phyloP scores from a whole-genome alignment of 2,888 invertebrate species.

The Gastrophysa polygoni region DNA sequence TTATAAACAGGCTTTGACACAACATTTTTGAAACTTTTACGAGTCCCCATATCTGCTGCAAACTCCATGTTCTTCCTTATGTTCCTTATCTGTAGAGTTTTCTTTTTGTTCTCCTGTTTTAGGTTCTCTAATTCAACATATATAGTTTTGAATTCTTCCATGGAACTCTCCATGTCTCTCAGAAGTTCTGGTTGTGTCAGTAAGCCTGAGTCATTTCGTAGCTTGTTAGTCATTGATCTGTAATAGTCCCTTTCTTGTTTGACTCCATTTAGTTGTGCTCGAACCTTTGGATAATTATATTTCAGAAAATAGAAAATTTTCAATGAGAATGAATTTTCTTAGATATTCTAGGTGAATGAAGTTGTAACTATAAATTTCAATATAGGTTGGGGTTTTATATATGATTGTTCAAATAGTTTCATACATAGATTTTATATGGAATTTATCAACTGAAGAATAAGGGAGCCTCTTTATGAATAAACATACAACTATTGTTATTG shows the following conservation, averaged over 20 bases:
- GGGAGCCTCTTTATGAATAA: too few relatives aligned
- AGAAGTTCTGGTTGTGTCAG: slow-evolving; percentile 60
- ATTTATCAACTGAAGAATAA: too few relatives aligned
- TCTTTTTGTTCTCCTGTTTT: slow-evolving; percentile 35
- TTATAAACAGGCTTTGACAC: background rate
- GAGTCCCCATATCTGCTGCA: slow-evolving; percentile 9
- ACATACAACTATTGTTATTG: too few relatives aligned
- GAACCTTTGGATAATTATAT: slow-evolving; percentile 36
- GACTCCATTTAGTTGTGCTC: slow-evolving; percentile 54
- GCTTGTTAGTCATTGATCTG: slow-evolving; percentile 54
- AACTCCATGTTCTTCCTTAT: slow-evolving; percentile 28
- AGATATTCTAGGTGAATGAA: too few relatives aligned
- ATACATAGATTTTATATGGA: too few relatives aligned
- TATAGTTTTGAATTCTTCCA: slow-evolving; percentile 49
- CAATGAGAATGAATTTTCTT: too few relatives aligned
- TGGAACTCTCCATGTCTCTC: slow-evolving; percentile 58
- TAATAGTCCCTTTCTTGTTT: slow-evolving; percentile 57
- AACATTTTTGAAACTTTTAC: slow-evolving; percentile 12
- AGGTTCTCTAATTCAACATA: slow-evolving; percentile 35
- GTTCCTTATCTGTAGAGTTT: slow-evolving; percentile 33
- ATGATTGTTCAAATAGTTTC: too few relatives aligned
- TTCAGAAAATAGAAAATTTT: too few relatives aligned
- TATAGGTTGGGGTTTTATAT: too few relatives aligned
- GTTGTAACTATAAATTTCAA: too few relatives aligned
- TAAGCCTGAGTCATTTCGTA: slow-evolving; percentile 60